Percentiles rank a stretch among this genome's conserved stretches.
phyloP scores from a whole-genome alignment of 2,113 vertebrate genomes.

The Arothron firmamentum region DNA sequence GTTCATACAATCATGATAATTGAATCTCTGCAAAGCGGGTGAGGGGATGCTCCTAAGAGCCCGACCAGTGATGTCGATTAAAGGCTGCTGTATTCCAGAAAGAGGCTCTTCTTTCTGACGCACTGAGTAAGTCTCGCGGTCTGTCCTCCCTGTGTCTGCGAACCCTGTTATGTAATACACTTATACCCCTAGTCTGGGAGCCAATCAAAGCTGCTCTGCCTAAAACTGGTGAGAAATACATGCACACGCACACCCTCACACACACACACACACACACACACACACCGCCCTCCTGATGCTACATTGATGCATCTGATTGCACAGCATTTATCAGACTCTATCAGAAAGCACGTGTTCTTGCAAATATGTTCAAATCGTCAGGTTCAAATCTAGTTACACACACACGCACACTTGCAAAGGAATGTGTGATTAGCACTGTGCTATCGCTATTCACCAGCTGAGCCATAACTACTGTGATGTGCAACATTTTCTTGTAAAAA shows the following conservation, averaged over 20 bases:
- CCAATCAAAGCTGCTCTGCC: conserved; percentile 72
- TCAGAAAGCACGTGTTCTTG: conserved; percentile 55
- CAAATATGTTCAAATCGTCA: conserved; percentile 50
- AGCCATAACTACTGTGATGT: conserved; percentile 10
- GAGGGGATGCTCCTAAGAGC: conserved; percentile 31
- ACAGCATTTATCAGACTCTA: conserved; percentile 55
- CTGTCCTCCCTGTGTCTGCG: conserved; percentile 73
- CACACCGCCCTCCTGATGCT: conserved; percentile 23
- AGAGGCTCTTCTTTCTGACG: conserved; percentile 66
- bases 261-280: neutral
- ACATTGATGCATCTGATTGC: conserved; percentile 58
- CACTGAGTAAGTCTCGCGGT: conserved; percentile 62
- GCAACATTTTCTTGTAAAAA: neutral
- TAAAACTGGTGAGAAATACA: conserved; percentile 60
- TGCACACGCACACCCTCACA: conserved; percentile 36
- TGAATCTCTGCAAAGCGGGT: conserved; percentile 44
- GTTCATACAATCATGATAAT: conserved; percentile 65
- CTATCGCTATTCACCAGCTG: neutral
- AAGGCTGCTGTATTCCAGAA: conserved; percentile 57
- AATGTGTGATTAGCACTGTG: conserved; percentile 22
- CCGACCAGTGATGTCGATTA: conserved; percentile 38
- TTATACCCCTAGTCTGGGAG: conserved; percentile 71
- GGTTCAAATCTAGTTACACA: conserved; percentile 15
- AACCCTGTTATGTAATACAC: conserved; percentile 76
- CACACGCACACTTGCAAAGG: conserved; percentile 1